Base-by-base conservation (phyloP, 2,113 vertebrate species). In the Cettia cetti region DNA sequence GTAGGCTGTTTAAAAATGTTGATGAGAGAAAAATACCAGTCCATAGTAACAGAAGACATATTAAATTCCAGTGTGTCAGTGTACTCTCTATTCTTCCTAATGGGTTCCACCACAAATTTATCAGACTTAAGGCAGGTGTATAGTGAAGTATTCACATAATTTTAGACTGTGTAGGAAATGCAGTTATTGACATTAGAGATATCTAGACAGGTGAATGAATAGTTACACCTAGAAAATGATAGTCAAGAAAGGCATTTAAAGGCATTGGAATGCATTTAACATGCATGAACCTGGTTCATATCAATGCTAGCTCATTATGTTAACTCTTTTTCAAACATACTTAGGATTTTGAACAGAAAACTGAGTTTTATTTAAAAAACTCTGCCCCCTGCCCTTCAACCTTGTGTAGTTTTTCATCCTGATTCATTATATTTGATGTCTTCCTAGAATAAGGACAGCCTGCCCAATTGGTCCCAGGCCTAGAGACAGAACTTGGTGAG, bases 341-440 rank as follows among this genome's bases (percentile, higher is more conserved):
- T n/a, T 76, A 37, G 10, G 15, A 64, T 76, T 94, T 93, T 61
- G 37, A 75, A 64, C 4, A 68, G 35, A 92, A 82, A 79, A 56
- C 7, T 42, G 42, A 64, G 15, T 42, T 82, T 70, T 74, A 45
- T 65, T 69, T 35, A 3, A 8, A 85, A 85, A 65, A 23, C 15
- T 33, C 33, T 64, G 4, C 11, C 6, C 10, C 8, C 4, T 2
- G 0, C 14, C 31, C 26, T 61, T 65, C 44, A 65, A 28, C 30
- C 42, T 40, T 26, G 30, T 31, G 21, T 26, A 64, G n/a, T 15
- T 95, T 91, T 85, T 76, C 0, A 1, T 84, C 26, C 19, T 10
- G 19, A 10, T 65, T 85, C 11, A 20, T 82, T 61, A n/a, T 27
- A 27, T 80, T 60, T 77, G 53, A 31, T 59, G 16, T 21, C 50